phyloP scores from a whole-genome alignment of 64 coral and sea anemone genomes.

The Actinia equina region DNA sequence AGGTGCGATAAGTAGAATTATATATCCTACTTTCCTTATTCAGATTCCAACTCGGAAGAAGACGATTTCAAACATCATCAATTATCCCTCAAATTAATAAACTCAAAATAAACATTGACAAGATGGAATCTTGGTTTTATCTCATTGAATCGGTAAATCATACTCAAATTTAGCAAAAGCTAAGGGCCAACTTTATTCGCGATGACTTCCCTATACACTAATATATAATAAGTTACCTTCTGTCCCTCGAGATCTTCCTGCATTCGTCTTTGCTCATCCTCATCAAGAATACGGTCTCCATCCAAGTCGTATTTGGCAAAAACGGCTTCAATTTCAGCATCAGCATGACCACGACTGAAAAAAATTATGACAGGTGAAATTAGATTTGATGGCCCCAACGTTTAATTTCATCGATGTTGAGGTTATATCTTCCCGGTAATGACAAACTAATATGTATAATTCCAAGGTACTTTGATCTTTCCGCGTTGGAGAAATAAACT shows the following conservation, averaged over 20 bases:
- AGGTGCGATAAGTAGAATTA: neutral
- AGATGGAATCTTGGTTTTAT: too few relatives aligned
- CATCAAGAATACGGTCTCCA: constrained; percentile 93
- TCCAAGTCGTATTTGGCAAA: constrained; percentile 99
- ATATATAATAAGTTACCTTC: constrained; percentile 43
- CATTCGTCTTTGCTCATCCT: constrained; percentile 91
- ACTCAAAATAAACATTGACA: too few relatives aligned
- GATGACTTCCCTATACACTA: too few relatives aligned
- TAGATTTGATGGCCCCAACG: neutral
- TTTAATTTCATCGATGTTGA: neutral
- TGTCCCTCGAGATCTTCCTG: constrained; percentile 98
- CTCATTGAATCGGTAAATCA: too few relatives aligned
- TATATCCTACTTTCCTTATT: neutral
- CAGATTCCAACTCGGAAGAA: neutral
- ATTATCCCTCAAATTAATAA: neutral
- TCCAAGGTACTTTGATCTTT: neutral
- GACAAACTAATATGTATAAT: neutral
- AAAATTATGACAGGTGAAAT: neutral
- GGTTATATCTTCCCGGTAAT: neutral
- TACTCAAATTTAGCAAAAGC: too few relatives aligned
- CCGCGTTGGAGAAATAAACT: neutral
- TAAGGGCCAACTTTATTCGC: too few relatives aligned
- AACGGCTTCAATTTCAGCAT: constrained; percentile 98
- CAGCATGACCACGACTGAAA: constrained; percentile 92
- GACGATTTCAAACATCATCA: neutral